Evolutionary conservation across 2,113 vertebrate species (phyloP), one percentile per base, ranked within the genome.

Genomic region (Eulacestoma nigropectus): DNA sequence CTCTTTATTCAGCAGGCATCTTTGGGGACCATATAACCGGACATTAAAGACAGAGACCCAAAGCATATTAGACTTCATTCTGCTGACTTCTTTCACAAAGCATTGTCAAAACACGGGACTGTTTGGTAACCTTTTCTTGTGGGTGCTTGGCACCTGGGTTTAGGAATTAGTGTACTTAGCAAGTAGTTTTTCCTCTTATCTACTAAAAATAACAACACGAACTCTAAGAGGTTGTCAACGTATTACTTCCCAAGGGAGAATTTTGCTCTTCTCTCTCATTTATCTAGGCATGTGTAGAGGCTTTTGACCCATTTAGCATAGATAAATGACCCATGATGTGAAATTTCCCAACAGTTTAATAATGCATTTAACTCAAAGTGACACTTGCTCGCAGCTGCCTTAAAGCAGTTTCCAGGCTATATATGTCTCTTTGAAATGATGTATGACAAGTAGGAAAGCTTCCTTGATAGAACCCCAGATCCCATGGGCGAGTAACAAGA

Each of bases 231-330:
- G 56, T 95, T 97, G 96, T 97, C 98, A 97, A 97, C 69, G 39
- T 74, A 93, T 90, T 87, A 82, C 87, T 95, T 98, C 95, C 97
- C 98, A 97, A 72, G 95, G 95, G 96, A 97, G 92, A 97, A 93
- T 97, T 97, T 97, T 97, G 94, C 47, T 95, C 95, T 97, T 97
- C 95, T 95, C 87, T 97, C 95, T 98, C 97, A 98, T 98, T 98
- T 97, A 97, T 98, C 97, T 94, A 98, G 97, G 98, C 97, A 97
- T 95, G 96, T 98, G 89, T 92, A 96, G 86, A 98, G 96, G 97
- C 96, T 98, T 99, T 99, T 99, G 98, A 99, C 99, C 99, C 98
- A 99, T 99, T 99, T 98, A 98, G 98, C 98, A 98, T 98, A 99
- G 98, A 99, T 99, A 98, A 99, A 98, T 98, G 99, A 99, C 98